Base-by-base conservation (phyloP, 2,888 invertebrate species). In the Archips crataeganus region DNA sequence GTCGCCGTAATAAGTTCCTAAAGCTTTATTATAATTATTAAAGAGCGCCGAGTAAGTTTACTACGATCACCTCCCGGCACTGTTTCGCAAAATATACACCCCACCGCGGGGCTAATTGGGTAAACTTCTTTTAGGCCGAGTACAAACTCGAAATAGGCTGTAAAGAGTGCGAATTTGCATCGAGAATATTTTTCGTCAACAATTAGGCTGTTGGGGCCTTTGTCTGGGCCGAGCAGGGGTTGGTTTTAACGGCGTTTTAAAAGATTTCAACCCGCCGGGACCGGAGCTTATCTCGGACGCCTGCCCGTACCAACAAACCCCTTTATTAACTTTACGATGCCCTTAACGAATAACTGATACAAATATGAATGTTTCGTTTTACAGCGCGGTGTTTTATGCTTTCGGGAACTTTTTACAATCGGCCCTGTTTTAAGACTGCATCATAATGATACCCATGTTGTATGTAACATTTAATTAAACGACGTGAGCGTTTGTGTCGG, bases 171-270 rank as follows among this genome's bases (percentile, higher is more conserved):
- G 90, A 93, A 94, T 94, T 94, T 93, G 92, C 93, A 94, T 93
- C 89, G 90, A 88, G 90, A 90, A 92, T 93, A 92, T 93, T 92
- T 92, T 92, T 92, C 93, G 90, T 91, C 92, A 94, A 92, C 92
- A 93, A 94, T 93, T 94, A 93, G 91, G 86, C 87, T 84, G 88
- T 87, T 86, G 87, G 86, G 89, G 89, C 89, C 87, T 91, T 93
- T 92, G 93, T 93, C 92, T 92, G 89, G 83, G 81, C 81, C 57
- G 84, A 82, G 85, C 87, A 82, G 88, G 91, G 92, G 92, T 90
- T 88, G 89, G 88, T 85, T 94, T 94, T 94, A 94, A 94, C 92
- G 93, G 93, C 89, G 90, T 93, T 93, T 94, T 94, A 93, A 94
- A 93, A 94, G 93, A 94, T 94, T 92, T 86, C 86, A 85, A 88